Conservation (phyloP, 1,140 invertebrate genomes). For the Pogonus chalceus region DNA sequence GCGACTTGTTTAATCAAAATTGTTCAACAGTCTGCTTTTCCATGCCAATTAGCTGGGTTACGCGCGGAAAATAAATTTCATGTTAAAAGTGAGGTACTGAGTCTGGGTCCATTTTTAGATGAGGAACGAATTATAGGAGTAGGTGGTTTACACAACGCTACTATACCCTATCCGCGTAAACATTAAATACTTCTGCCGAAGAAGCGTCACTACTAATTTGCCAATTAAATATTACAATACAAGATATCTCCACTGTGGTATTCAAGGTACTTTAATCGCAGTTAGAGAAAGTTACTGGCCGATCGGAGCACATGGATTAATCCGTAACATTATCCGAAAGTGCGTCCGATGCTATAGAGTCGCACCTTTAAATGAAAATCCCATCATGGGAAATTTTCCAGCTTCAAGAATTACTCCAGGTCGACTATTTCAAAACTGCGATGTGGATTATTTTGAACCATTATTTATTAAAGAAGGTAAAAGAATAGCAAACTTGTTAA, state of each 20-base stretch:
- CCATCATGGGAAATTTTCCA: constrained; percentile 13
- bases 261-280: background rate
- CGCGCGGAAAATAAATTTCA: constrained; percentile 1
- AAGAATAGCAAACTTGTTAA: constrained; percentile 20
- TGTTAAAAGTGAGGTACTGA: background rate
- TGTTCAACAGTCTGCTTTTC: too few species aligned
- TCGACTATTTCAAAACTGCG: constrained; percentile 10
- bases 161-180: background rate
- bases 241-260: background rate
- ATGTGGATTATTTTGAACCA: constrained; percentile 14
- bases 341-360: background rate
- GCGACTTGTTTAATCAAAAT: too few species aligned
- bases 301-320: background rate
- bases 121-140: background rate
- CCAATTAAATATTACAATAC: background rate
- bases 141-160: background rate
- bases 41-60: too few species aligned
- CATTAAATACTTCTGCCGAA: background rate
- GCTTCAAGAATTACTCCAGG: constrained; percentile 3
- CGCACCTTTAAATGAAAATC: background rate
- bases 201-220: background rate
- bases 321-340: background rate
- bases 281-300: background rate
- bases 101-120: background rate
- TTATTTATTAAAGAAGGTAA: constrained; percentile 2